Conservation (phyloP, 2,888 invertebrate genomes). For the Drosophila ezoana region DNA sequence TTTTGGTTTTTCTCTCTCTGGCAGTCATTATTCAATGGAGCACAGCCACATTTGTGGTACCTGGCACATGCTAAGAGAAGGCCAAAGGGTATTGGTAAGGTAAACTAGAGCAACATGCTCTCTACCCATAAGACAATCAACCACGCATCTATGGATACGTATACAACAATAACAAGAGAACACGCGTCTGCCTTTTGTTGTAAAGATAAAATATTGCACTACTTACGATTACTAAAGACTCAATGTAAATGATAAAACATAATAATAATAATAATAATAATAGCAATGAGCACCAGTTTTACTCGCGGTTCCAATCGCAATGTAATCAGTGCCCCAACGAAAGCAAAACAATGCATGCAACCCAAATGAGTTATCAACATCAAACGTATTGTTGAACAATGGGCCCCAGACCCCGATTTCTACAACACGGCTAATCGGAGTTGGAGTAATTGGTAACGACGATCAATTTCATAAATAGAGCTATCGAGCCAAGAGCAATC, state of each 20-base stretch:
- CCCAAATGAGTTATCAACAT: conserved; percentile 55
- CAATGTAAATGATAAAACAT: conserved; percentile 57
- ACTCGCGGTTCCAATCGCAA: conserved; percentile 11
- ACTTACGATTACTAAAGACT: conserved; percentile 55
- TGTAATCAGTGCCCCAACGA: not conserved
- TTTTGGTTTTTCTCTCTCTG: conserved; percentile 20
- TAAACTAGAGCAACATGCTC: conserved; percentile 23
- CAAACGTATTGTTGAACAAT: conserved; percentile 46
- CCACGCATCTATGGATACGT: not conserved
- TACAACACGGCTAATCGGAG: conserved; percentile 20
- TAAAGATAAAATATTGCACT: conserved; percentile 58
- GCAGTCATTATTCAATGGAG: conserved; percentile 40
- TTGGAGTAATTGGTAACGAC: conserved; percentile 30
- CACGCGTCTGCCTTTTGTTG: conserved; percentile 41
- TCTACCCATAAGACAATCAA: conserved; percentile 8
- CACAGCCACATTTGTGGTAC: conserved; percentile 24
- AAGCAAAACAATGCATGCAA: conserved; percentile 37
- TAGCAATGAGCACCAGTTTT: conserved; percentile 14
- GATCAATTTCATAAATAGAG: conserved; percentile 13
- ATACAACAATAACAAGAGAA: conserved; percentile 25
- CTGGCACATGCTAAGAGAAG: conserved; percentile 14
- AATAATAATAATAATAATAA: conserved; percentile 9
- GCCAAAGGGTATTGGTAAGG: conserved; percentile 2
- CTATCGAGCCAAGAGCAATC: not conserved
- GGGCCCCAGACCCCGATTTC: conserved; percentile 9